These are phyloP conservation scores for Pollicipes pollicipes DNA, from an alignment of 1,140 invertebrate genomes.

Conservation along the genomic window DNA sequence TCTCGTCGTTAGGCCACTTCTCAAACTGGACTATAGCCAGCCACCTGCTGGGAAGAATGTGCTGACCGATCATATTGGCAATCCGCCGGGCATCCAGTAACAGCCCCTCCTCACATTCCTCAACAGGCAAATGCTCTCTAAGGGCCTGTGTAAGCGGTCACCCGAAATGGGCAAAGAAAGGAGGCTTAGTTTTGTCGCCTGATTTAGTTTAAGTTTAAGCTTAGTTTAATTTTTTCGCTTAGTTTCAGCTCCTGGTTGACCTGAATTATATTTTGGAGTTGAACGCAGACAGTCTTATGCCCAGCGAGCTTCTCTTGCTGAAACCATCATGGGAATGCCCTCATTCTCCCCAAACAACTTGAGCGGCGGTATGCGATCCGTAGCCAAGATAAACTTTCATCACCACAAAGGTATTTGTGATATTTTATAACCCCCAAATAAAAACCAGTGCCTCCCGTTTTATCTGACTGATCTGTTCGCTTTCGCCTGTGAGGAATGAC, in stretches of 20 bases:
- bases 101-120: not conserved
- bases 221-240: no score
- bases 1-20: not conserved
- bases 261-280: not conserved
- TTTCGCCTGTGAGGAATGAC: not conserved
- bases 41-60: not conserved
- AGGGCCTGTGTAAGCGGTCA: not conserved
- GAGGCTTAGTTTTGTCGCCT: not conserved
- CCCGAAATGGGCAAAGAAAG: not conserved
- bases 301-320: not conserved
- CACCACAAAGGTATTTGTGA: not conserved
- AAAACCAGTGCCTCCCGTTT: not conserved
- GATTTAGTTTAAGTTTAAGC: no score
- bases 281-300: not conserved
- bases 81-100: not conserved
- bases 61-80: not conserved
- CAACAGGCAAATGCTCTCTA: not conserved
- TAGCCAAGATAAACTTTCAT: not conserved
- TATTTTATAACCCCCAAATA: not conserved
- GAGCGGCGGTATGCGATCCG: not conserved
- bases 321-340: not conserved
- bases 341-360: not conserved
- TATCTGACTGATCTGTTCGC: not conserved
- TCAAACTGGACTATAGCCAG: not conserved
- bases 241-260: not conserved